Percentiles rank a stretch among this genome's conserved stretches.
Evolutionary conservation across 2,113 vertebrate species (phyloP).

Genomic region (Istiophorus platypterus): DNA sequence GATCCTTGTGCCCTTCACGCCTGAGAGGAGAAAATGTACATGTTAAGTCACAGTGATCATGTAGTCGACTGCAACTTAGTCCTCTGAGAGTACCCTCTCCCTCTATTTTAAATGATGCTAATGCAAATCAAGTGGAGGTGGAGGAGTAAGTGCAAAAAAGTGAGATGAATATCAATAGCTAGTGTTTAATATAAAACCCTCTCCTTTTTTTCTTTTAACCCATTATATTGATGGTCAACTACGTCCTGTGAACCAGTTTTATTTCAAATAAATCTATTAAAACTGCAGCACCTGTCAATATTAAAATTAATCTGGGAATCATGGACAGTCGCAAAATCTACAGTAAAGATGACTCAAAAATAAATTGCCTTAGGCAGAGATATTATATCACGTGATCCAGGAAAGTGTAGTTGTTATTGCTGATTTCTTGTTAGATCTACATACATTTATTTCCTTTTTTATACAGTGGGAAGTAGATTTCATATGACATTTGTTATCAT

Average conservation of each 20-base stretch:
- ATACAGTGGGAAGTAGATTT: neutral
- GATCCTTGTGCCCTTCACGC: conserved; percentile 66
- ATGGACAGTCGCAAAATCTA: conserved; percentile 40
- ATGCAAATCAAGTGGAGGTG: conserved; percentile 74
- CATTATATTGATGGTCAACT: conserved; percentile 27
- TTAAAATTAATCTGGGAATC: conserved; percentile 48
- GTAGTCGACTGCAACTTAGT: conserved; percentile 56
- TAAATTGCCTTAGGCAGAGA: conserved; percentile 40
- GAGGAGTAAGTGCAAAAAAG: conserved; percentile 61
- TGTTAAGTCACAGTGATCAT: conserved; percentile 70
- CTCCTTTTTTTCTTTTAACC: conserved; percentile 10
- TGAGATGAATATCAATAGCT: conserved; percentile 75
- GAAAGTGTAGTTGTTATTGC: neutral
- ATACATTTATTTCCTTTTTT: neutral
- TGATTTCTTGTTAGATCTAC: neutral
- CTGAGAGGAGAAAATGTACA: conserved; percentile 60
- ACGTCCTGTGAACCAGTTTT: conserved; percentile 7
- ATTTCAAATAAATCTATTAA: conserved; percentile 25
- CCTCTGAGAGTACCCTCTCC: conserved; percentile 57
- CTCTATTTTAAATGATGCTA: conserved; percentile 71
- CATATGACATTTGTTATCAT: too few species aligned
- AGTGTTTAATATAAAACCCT: conserved; percentile 48
- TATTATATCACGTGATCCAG: neutral
- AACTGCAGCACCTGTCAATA: conserved; percentile 2
- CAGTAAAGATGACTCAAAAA: conserved; percentile 24